Base-by-base conservation (phyloP, 2,797 vertebrate genomes). In the Chelon auratus region DNA sequence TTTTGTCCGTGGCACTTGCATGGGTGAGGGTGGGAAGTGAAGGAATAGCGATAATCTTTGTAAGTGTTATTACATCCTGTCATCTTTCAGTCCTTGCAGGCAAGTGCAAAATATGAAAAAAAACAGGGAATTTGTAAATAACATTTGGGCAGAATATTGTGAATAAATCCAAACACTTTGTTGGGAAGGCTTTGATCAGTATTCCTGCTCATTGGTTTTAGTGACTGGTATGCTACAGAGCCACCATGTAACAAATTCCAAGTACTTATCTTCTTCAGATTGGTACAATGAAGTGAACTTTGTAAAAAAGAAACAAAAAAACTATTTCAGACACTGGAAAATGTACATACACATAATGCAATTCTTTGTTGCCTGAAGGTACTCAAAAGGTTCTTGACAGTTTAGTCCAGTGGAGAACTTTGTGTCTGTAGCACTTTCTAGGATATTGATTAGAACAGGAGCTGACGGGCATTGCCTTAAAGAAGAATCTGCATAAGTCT, bases 401-500 rank as follows among this genome's bases (percentile, higher is more conserved):
- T 48, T 39, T 17, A 71, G 48, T 14, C 26, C 13, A 17, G 33
- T 39, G 13, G 66, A 6, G 51, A 67, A 73, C 56, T 20, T 39
- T 36, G 33, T 33, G 43, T 62, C 66, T 22, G 24, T 33, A 58
- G n/a, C 24, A 20, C 63, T 85, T 9, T 64, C 20, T 18, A 50
- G n/a, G 17, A 75, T 64, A 45, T 17, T 69, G 71, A 85, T 69
- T 45, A 26, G 57, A 69, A 75, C n/a, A 20, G 65, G 53, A 71
- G 43, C 64, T 72, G 72, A 78, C 40, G 1, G 14, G 52, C 58
- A 66, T n/a, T 10, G 18, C 64, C 78, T 48, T 56, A 50, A 33
- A 75, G 54, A 24, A 69, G 33, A 10, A 69, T 70, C 77, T 84
- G 84, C 20, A n/a, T 40, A 70, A 62, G 58, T 50, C 43, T 52